Evolutionary conservation across 2,888 invertebrate species (phyloP).

Genomic region (Tholera decimalis): DNA sequence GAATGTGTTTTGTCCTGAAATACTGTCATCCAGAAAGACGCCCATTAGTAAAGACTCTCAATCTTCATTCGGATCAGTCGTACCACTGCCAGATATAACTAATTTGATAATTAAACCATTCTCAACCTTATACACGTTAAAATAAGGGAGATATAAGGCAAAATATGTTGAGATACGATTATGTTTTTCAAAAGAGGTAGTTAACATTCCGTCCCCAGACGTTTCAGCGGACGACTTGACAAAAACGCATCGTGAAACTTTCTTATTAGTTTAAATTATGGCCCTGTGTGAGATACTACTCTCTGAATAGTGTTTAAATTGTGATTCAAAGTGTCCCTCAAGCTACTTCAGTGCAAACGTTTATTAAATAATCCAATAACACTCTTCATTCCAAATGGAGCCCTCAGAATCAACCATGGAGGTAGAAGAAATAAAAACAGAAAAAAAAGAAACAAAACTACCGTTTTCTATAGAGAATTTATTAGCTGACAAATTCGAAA

Average conservation of each 20-base stretch:
- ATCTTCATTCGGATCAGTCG: slow-evolving; percentile 85
- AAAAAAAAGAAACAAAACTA: slow-evolving; percentile 79
- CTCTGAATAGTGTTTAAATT: slow-evolving; percentile 57
- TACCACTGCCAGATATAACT: slow-evolving; percentile 74
- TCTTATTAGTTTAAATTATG: slow-evolving; percentile 86
- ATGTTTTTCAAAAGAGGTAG: slow-evolving; percentile 85
- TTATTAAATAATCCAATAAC: slow-evolving; percentile 43
- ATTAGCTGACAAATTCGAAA: slow-evolving; percentile 82
- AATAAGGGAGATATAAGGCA: slow-evolving; percentile 61
- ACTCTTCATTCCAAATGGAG: slow-evolving; percentile 56
- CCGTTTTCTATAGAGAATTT: slow-evolving; percentile 87
- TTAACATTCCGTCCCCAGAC: slow-evolving; percentile 84
- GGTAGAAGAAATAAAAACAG: slow-evolving; percentile 74
- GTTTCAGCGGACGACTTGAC: slow-evolving; percentile 88
- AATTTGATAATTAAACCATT: slow-evolving; percentile 68
- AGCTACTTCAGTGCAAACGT: slow-evolving; percentile 65
- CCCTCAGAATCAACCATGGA: slow-evolving; percentile 71
- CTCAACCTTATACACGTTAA: slow-evolving; percentile 60
- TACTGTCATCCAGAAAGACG: slow-evolving; percentile 88
- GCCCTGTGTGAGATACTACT: slow-evolving; percentile 52
- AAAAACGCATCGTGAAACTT: slow-evolving; percentile 87
- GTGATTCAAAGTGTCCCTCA: slow-evolving; percentile 66
- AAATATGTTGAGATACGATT: slow-evolving; percentile 66
- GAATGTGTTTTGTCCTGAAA: slow-evolving; percentile 65
- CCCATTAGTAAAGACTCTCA: slow-evolving; percentile 88